A percentile compares a stretch with the other conserved stretches of the same genome.
Conservation (phyloP, 2,113 vertebrate genomes). For the Dissostichus mawsoni region DNA sequence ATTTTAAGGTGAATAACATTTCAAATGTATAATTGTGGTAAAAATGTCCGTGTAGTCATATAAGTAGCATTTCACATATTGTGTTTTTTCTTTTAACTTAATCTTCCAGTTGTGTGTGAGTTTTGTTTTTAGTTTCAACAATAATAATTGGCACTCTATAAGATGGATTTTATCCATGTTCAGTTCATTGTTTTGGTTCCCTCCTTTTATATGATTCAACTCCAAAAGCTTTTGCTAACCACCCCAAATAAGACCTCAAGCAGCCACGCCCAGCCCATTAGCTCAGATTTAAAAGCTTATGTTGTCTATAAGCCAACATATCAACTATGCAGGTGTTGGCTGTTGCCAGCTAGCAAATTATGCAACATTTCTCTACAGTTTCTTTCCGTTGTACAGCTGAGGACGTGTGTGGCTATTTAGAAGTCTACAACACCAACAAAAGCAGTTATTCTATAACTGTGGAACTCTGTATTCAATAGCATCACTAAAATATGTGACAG, state of each 20-base stretch:
- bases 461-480: too few species aligned
- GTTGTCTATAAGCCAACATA: background rate
- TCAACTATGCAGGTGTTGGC: background rate
- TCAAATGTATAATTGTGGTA: background rate
- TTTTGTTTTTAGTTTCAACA: background rate
- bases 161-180: background rate
- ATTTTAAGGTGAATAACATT: background rate
- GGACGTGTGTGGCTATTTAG: too few species aligned
- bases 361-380: background rate
- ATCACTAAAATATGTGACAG: too few species aligned
- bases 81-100: background rate
- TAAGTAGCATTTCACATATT: too few species aligned
- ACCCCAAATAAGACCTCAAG: background rate
- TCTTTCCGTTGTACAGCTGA: background rate
- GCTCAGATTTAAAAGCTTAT: constrained; percentile 9
- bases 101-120: too few species aligned
- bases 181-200: background rate
- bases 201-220: constrained; percentile 18
- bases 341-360: background rate
- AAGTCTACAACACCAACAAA: too few species aligned
- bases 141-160: too few species aligned
- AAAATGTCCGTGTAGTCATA: too few species aligned
- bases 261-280: background rate
- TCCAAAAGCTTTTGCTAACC: background rate
- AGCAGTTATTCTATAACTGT: too few species aligned